These are phyloP conservation scores for Hippopotamyrus pictus DNA, from an alignment of 2,797 vertebrate genomes.

Conservation along the genomic window DNA sequence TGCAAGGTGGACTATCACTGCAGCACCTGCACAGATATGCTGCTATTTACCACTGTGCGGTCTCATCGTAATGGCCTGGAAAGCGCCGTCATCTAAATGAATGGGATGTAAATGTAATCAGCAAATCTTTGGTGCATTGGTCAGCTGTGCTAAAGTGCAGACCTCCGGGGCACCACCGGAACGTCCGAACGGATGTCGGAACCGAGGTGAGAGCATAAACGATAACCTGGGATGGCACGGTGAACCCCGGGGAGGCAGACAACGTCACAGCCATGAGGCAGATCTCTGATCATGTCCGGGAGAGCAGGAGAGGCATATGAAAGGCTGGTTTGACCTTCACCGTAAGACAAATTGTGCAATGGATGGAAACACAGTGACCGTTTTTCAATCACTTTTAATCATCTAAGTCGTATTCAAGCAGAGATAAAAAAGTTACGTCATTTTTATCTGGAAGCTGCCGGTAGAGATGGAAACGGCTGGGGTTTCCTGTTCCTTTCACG, in stretches of 20 bases:
- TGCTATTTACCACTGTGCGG: not conserved
- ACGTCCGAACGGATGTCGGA: not conserved
- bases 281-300: conserved; percentile 18
- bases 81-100: not conserved
- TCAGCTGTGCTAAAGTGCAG: not conserved
- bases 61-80: not conserved
- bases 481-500: conserved; percentile 40
- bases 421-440: conserved; percentile 55
- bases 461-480: conserved; percentile 47
- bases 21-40: not conserved
- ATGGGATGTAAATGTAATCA: not conserved
- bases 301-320: conserved; percentile 17
- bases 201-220: not conserved
- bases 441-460: conserved; percentile 45
- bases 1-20: not conserved
- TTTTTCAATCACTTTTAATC: conserved; percentile 63
- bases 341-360: conserved; percentile 60
- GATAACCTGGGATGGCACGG: not conserved
- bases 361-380: conserved; percentile 55
- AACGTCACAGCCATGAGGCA: not conserved
- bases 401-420: conserved; percentile 55
- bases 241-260: not conserved
- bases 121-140: not conserved
- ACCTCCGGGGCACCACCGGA: not conserved
- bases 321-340: conserved; percentile 44